Base-by-base conservation (phyloP, 2,888 invertebrate species). In the Bellardia pandia region DNA sequence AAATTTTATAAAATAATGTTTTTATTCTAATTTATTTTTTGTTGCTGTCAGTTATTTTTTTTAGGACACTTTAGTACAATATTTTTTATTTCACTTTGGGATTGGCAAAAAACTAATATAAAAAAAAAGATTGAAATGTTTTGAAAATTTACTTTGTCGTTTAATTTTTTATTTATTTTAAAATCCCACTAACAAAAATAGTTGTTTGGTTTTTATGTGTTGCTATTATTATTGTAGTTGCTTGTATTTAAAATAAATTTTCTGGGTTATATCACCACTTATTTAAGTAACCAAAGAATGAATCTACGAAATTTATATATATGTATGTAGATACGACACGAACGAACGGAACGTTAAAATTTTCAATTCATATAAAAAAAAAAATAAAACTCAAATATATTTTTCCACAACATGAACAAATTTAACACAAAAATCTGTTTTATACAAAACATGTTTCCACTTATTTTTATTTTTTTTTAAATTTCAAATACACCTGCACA, bases 181-280 rank as follows among this genome's bases (percentile, higher is more conserved):
- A 84, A 86, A 77, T 58, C 68, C 53, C 83, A 76, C 78, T 42
- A 81, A 80, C 71, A 64, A 80, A 77, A 69, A 51, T 56, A 60
- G 72, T 83, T 77, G 71, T 62, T 78, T 85, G 82, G 53, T 74
- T 37, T 71, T 68, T 86, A 62, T 74, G 11, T 42, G 64, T 40
- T 40, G 51, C 56, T 40, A 33, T 64, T 69, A n/a, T 68, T 71
- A 48, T 86, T 79, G 72, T 23, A 23, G 23, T 23, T 23, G 23
- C 23, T 58, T 64, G 51, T 77, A 64, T 76, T 77, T 82, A 77
- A 77, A 81, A 83, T 77, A 77, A 69, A 74, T 83, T 86, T 85
- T 88, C 79, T 88, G 85, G 88, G 85, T 85, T 85, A 88, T 85
- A 88, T 85, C 88, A 85, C 85, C 87, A 87, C 78, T 87, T 87